Percentiles rank a stretch among this genome's conserved stretches.
phyloP scores from a whole-genome alignment of 2,113 vertebrate species.

The Serilophus lunatus region DNA sequence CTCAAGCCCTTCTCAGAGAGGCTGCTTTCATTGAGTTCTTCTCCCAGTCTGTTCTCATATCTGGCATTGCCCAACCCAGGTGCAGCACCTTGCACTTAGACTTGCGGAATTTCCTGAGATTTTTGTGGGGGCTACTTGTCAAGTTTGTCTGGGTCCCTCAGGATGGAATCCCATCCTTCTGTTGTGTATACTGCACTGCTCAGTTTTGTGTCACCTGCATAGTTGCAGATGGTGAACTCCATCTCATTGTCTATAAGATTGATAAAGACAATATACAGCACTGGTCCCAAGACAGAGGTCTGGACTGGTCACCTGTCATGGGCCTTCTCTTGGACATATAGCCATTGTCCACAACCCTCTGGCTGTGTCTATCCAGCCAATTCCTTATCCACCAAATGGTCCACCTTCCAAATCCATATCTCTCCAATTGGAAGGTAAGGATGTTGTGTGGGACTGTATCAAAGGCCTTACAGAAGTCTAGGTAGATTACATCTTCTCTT shows the following conservation, averaged over 20 bases:
- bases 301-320: accelerated
- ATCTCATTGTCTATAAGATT: background rate
- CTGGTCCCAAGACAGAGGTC: accelerated
- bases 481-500: background rate
- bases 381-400: background rate
- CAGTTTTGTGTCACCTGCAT: background rate
- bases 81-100: background rate
- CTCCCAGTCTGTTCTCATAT: background rate
- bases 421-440: background rate
- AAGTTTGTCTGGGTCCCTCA: background rate
- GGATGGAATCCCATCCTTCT: background rate
- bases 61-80: background rate
- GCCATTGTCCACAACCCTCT: background rate
- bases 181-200: background rate
- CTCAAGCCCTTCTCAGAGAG: background rate
- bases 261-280: background rate
- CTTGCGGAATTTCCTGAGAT: background rate
- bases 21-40: background rate
- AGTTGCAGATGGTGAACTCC: background rate
- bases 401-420: background rate
- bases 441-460: background rate
- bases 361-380: background rate
- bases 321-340: background rate
- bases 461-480: background rate
- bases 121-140: background rate